phyloP scores from a whole-genome alignment of 35 echinoderm and acorn worm genomes.

The Diadema setosum region DNA sequence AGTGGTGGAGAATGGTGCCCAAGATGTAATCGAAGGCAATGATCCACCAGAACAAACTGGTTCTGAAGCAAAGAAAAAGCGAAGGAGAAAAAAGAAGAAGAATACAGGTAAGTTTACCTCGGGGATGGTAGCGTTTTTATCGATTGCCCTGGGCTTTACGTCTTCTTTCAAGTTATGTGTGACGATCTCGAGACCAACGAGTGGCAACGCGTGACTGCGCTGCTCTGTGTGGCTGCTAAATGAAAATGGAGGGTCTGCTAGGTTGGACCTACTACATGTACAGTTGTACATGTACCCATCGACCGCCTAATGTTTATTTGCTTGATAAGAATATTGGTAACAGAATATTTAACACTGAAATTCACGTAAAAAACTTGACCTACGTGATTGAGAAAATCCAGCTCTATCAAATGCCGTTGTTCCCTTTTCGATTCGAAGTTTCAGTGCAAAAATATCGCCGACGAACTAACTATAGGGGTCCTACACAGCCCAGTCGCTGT shows the following conservation, averaged over 20 bases:
- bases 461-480: too few relatives aligned
- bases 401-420: too few relatives aligned
- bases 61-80: slow-evolving; percentile 39
- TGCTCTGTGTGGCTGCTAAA: neutral
- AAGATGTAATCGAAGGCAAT: slow-evolving; percentile 44
- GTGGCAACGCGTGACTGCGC: neutral
- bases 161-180: neutral
- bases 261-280: neutral
- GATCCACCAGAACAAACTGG: slow-evolving; percentile 1
- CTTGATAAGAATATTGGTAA: too few relatives aligned
- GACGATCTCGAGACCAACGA: neutral
- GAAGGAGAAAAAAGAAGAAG: slow-evolving; percentile 40
- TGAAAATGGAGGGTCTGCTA: neutral
- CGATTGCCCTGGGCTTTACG: neutral
- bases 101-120: slow-evolving; percentile 67
- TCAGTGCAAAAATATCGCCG: too few relatives aligned
- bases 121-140: neutral
- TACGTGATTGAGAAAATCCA: too few relatives aligned
- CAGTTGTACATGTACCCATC: neutral
- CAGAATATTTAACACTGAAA: too few relatives aligned
- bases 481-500: too few relatives aligned
- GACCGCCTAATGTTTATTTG: too few relatives aligned
- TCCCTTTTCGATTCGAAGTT: too few relatives aligned
- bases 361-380: too few relatives aligned
- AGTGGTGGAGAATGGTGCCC: slow-evolving; percentile 16